Evolutionary conservation across 2,797 vertebrate species (phyloP), one percentile per base, ranked within the genome.

Genomic region (Enoplosus armatus): DNA sequence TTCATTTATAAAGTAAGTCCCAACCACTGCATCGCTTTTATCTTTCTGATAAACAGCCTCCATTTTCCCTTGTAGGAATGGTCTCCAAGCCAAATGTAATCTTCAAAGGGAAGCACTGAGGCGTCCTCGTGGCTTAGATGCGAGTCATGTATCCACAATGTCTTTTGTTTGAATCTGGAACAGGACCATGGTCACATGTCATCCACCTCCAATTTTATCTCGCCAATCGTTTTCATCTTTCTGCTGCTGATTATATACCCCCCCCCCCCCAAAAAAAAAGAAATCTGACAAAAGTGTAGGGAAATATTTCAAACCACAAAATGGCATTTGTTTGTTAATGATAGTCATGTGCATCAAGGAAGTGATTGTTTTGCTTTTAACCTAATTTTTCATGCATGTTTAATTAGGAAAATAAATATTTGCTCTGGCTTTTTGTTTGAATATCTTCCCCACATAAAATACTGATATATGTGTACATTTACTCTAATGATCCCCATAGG

Each of bases 101-200:
- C 89, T 88, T 91, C 89, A 91, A 87, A 90, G 85, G 16, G 79
- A 87, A 22, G 79, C 71, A 56, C 55, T 14, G 84, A 79, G 70
- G 79, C 76, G 14, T 87, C 75, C 47, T 74, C 1, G 18, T 41
- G 67, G 71, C 82, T 77, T 58, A 14, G 33, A 66, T 56, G 39
- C 45, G 31, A 27, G 70, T 51, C n/a, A 15, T 47, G 80, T 29
- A 56, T 73, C 61, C 66, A 24, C 18, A 31, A 63, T 20, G 79
- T 72, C 73, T 41, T 76, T 88, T 86, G 72, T 88, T 64, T 68
- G 48, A 67, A 81, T 86, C 35, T 67, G 45, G 65, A 85, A 56
- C 65, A 41, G 62, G 55, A 86, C 84, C 29, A 29, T 39, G 12
- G 37, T 39, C 37, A 39, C 37, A 39, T 39, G 37, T 39, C 37